Evolutionary conservation across 2,113 vertebrate species (phyloP).

Genomic region (Himantopus leucocephalus): DNA sequence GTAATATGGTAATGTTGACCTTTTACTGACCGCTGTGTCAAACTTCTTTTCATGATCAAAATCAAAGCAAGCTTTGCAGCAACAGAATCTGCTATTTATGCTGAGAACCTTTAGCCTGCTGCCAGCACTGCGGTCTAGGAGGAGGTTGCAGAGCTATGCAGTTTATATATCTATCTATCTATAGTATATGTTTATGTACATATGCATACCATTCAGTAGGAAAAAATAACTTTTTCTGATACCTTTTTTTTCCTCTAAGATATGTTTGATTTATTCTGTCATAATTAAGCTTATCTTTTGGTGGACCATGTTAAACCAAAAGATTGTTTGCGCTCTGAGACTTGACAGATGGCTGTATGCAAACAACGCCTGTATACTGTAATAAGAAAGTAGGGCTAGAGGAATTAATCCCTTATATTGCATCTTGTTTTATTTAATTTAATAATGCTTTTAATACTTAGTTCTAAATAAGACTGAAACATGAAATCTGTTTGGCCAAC

Average conservation of each 20-base stretch:
- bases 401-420: background rate
- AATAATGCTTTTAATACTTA: background rate
- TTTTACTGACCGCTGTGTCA: background rate
- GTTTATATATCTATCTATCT: background rate
- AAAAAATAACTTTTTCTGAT: background rate
- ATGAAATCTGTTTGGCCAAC: background rate
- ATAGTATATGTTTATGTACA: background rate
- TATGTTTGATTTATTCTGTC: background rate
- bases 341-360: background rate
- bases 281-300: background rate
- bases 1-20: slow-evolving; percentile 23
- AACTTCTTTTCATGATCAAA: background rate
- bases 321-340: background rate
- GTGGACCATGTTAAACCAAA: background rate
- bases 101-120: background rate
- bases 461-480: background rate
- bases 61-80: slow-evolving; percentile 14
- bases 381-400: background rate
- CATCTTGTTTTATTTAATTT: background rate
- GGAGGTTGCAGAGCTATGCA: background rate
- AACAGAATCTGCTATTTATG: background rate
- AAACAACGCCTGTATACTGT: background rate
- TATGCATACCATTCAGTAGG: background rate
- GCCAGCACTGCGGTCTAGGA: slow-evolving; percentile 32
- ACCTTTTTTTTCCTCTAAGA: background rate